phyloP scores from a whole-genome alignment of 2,797 vertebrate genomes.

The Valencia hispanica region DNA sequence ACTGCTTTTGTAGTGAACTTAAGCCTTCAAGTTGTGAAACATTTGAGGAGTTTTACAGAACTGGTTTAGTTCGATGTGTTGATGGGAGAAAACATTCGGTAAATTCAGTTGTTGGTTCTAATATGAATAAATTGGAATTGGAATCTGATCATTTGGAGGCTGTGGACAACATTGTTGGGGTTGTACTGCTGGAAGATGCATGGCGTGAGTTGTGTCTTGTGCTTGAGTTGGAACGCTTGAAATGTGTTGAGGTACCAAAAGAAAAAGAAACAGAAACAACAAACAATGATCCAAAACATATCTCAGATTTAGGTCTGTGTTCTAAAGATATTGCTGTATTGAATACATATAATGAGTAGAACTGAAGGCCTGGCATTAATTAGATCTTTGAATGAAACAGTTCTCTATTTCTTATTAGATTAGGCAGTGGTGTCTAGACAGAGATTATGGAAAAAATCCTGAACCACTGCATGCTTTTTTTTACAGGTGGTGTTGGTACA shows the following conservation, averaged over 20 bases:
- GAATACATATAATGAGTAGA: not conserved
- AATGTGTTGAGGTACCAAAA: not conserved
- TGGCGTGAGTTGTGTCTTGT: conserved; percentile 1
- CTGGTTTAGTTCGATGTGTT: not conserved
- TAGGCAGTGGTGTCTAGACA: conserved; percentile 14
- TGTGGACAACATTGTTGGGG: not conserved
- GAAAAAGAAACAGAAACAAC: not conserved
- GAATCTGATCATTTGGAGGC: not conserved
- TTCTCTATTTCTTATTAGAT: conserved; percentile 7
- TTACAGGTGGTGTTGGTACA: too few species aligned
- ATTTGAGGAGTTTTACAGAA: not conserved
- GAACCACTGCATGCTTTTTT: too few species aligned
- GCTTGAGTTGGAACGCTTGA: not conserved
- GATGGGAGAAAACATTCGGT: not conserved
- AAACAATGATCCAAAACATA: not conserved
- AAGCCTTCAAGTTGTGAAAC: not conserved
- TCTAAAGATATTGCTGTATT: not conserved
- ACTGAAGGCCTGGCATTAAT: not conserved
- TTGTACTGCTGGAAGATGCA: not conserved
- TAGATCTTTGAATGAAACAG: conserved; percentile 4
- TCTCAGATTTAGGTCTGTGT: not conserved
- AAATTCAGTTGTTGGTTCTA: not conserved
- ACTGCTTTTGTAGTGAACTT: not conserved
- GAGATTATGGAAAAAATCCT: conserved; percentile 16
- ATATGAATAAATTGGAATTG: conserved; percentile 9